These are phyloP conservation scores for Indri indri DNA, from an alignment of 2,113 vertebrate genomes.

Conservation along the genomic window DNA sequence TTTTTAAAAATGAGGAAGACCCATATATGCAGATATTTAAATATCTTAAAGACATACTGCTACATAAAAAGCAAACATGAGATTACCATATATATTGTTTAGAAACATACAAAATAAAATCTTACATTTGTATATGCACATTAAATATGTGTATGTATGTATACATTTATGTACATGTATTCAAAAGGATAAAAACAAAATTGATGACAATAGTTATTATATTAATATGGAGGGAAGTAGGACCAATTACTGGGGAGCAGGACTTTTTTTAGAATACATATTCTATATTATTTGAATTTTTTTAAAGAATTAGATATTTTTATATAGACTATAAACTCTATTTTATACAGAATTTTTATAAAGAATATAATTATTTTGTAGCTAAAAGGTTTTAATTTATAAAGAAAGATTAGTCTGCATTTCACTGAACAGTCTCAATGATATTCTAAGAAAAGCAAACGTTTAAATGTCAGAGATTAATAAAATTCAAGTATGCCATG, in stretches of 20 bases:
- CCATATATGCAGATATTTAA: not conserved
- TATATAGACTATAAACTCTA: no score
- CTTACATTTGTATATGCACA: not conserved
- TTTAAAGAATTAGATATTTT: not conserved
- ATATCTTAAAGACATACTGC: not conserved
- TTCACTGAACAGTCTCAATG: not conserved
- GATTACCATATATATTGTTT: not conserved
- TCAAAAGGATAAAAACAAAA: slow-evolving; percentile 31
- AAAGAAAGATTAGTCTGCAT: not conserved
- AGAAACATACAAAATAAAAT: not conserved
- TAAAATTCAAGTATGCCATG: slow-evolving; percentile 59
- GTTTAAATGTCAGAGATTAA: not conserved
- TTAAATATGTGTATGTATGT: not conserved
- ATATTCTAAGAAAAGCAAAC: slow-evolving; percentile 21
- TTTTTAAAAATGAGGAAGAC: not conserved
- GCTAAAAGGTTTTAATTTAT: not conserved
- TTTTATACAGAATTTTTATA: no score
- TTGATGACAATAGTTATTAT: not conserved
- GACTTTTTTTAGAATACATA: not conserved
- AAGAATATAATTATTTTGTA: not conserved
- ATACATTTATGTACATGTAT: not conserved
- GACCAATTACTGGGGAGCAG: not conserved
- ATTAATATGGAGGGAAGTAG: not conserved
- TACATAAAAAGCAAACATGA: not conserved
- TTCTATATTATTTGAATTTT: not conserved